Evolutionary conservation across 2,113 vertebrate genomes (phyloP), one percentile per base, ranked within the genome.

Genomic region (Cricetomys ansorgei): DNA sequence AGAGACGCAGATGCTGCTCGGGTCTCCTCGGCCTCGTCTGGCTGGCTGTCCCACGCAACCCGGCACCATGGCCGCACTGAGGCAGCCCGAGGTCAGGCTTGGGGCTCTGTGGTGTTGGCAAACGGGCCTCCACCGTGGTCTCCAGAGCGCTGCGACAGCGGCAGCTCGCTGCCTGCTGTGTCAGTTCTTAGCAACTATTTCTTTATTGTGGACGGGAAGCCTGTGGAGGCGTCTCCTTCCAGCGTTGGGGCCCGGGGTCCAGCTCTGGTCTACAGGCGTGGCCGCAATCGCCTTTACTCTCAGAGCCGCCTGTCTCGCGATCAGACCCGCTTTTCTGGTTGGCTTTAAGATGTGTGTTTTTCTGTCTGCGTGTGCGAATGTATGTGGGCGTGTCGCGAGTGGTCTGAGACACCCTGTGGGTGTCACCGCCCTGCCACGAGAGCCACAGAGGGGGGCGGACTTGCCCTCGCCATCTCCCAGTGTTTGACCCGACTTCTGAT

Each of bases 1-100:
- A 5, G 48, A 53, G 37, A 53, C 34, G 76, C 3, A 19, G 19
- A n/a, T 59, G n/a, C n/a, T 62, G n/a, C n/a, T 62, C 0, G 11
- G 25, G n/a, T 43, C 9, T 13, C 0, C 3, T 43, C 40, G 8
- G 34, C 10, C 12, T 57, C 21, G 5, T 9, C 10, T n/a, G 7
- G 4, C 5, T 50, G n/a, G n/a, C n/a, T n/a, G n/a, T n/a, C n/a
- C n/a, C n/a, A n/a, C n/a, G n/a, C n/a, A n/a, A n/a, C n/a, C n/a
- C n/a, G n/a, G 23, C 21, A 8, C 10, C 0, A 0, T 21, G 4
- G 76, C 70, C 9, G 0, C 5, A 11, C 12, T 43, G 29, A 17
- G 27, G n/a, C 27, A 13, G 7, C 40, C 17, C 48, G 59, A 2
- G 29, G 5, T 67, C 29, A 8, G 15, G 25, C 40, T n/a, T 62